phyloP scores from a whole-genome alignment of 2,888 invertebrate species.

The Tiliacea citrago region DNA sequence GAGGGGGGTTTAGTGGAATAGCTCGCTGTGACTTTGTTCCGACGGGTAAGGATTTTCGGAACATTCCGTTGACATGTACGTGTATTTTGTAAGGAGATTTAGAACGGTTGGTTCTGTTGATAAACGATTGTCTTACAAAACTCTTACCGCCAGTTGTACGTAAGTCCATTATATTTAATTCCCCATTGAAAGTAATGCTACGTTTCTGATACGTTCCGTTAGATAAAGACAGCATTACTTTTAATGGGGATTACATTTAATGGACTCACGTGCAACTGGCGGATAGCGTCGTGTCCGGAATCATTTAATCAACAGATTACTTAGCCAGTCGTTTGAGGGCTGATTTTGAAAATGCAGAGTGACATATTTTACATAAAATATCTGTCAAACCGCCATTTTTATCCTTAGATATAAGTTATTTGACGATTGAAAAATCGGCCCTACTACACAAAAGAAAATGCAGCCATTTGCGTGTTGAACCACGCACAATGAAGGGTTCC shows the following conservation, averaged over 20 bases:
- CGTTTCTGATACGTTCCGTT: no score
- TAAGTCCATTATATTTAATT: no score
- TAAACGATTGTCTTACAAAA: background rate
- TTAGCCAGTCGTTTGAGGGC: background rate
- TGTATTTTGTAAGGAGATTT: slow-evolving; percentile 17
- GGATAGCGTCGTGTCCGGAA: no score
- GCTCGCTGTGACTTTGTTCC: slow-evolving; percentile 44
- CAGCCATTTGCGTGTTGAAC: no score
- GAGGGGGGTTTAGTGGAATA: slow-evolving; percentile 68
- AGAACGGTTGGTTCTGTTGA: no score
- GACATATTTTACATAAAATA: background rate
- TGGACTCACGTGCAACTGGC: no score
- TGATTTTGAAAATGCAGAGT: background rate
- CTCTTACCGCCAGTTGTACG: no score
- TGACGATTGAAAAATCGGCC: background rate
- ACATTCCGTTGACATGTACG: slow-evolving; percentile 34
- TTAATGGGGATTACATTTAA: no score
- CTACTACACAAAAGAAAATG: background rate
- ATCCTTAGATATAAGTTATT: background rate
- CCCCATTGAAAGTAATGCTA: no score
- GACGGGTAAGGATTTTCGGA: slow-evolving; percentile 39
- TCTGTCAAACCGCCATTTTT: background rate
- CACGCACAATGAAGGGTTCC: no score
- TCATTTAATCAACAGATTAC: no score
- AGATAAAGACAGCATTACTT: no score